A percentile compares a stretch with the other conserved stretches of the same genome.
These are phyloP conservation scores for Antennarius maculatus DNA, from an alignment of 2,797 vertebrate genomes.

Conservation along the genomic window DNA sequence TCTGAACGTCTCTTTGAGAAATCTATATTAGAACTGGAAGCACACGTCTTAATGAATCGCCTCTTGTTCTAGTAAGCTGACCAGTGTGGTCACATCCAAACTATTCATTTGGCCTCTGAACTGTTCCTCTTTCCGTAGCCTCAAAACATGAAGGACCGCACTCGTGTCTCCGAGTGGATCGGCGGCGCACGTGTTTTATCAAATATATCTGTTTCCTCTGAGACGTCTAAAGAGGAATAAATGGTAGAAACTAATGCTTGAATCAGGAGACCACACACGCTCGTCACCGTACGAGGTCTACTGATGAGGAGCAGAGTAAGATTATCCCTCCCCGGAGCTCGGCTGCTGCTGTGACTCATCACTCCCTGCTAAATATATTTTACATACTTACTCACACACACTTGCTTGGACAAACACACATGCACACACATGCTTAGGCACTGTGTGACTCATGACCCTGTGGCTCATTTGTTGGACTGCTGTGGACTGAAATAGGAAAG, in stretches of 20 bases:
- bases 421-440: slow-evolving; percentile 38
- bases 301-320: slow-evolving; percentile 62
- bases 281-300: slow-evolving; percentile 33
- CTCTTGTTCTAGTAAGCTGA: slow-evolving; percentile 9
- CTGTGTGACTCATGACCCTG: slow-evolving; percentile 69
- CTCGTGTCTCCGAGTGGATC: not conserved
- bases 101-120: slow-evolving; percentile 23
- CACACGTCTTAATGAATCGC: slow-evolving; percentile 1
- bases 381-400: slow-evolving; percentile 59
- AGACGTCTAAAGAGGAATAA: slow-evolving; percentile 8
- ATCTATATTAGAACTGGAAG: not conserved
- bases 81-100: slow-evolving; percentile 10
- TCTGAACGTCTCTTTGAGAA: not conserved
- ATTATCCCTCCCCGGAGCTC: slow-evolving; percentile 71
- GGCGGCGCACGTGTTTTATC: not conserved
- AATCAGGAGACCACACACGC: slow-evolving; percentile 30
- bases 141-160: not conserved
- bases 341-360: slow-evolving; percentile 77
- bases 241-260: slow-evolving; percentile 9
- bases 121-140: not conserved
- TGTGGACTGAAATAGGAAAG: slow-evolving; percentile 57
- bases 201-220: slow-evolving; percentile 1
- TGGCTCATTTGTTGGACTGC: slow-evolving; percentile 70
- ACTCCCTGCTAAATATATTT: slow-evolving; percentile 78
- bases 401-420: slow-evolving; percentile 31